A percentile compares a stretch with the other conserved stretches of the same genome.
phyloP scores from a whole-genome alignment of 2,797 vertebrate species.

The Somateria mollissima region DNA sequence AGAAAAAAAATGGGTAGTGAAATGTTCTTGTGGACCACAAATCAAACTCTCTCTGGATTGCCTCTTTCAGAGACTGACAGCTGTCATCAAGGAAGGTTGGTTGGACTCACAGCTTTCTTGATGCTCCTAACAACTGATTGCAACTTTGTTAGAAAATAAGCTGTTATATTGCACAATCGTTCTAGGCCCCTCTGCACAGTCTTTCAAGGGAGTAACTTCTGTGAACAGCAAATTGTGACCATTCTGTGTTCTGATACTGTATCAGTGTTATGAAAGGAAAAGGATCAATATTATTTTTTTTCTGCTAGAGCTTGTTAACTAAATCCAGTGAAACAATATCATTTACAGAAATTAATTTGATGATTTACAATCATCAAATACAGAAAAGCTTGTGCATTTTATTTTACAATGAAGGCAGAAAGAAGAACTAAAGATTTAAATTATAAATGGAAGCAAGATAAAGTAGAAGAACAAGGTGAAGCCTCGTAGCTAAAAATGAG shows the following conservation, averaged over 20 bases:
- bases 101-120: not conserved
- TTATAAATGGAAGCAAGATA: not conserved
- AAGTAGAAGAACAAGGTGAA: not conserved
- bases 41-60: accelerated
- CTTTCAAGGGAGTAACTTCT: not conserved
- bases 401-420: not conserved
- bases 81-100: not conserved
- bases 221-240: not conserved
- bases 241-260: not conserved
- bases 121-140: not conserved
- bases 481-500: not conserved
- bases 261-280: not conserved
- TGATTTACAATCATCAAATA: too few relatives aligned
- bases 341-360: not conserved
- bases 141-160: not conserved
- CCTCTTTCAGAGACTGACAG: accelerated
- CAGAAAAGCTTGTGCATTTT: not conserved
- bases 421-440: not conserved
- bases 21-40: not conserved
- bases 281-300: not conserved
- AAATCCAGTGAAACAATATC: not conserved
- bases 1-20: not conserved
- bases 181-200: not conserved
- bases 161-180: accelerated
- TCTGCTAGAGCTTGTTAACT: not conserved